phyloP scores from a whole-genome alignment of 1,140 invertebrate species.

The Megalonaias nervosa region DNA sequence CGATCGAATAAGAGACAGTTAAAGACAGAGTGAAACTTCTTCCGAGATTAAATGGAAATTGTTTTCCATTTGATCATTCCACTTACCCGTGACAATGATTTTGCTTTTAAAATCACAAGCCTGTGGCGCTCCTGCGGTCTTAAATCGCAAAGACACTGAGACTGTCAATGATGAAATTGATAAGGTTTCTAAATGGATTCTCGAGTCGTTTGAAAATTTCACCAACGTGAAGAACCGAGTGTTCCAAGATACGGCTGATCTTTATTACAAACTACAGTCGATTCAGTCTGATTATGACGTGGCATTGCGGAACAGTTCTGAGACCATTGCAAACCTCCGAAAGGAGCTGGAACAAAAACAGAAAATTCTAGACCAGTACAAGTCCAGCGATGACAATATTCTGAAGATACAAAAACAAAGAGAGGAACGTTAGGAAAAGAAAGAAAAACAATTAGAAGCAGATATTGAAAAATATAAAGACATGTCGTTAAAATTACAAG shows the following conservation, averaged over 20 bases:
- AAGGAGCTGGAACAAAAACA: constrained; percentile 47
- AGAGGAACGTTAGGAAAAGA: constrained; percentile 40
- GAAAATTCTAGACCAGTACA: constrained; percentile 42
- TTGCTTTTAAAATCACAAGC: too few relatives aligned
- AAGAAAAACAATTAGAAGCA: constrained; percentile 35
- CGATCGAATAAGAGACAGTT: too few relatives aligned
- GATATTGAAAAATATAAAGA: constrained; percentile 37
- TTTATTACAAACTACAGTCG: constrained; percentile 32
- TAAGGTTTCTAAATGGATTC: too few relatives aligned
- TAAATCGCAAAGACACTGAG: too few relatives aligned
- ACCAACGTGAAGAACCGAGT: constrained; percentile 28
- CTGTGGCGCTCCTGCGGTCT: too few relatives aligned
- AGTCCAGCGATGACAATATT: constrained; percentile 39
- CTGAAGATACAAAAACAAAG: constrained; percentile 43
- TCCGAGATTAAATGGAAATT: too few relatives aligned
- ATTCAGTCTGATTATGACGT: constrained; percentile 34
- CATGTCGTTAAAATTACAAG: constrained; percentile 18
- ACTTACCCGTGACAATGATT: too few relatives aligned
- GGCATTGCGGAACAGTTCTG: constrained; percentile 23
- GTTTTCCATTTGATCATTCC: too few relatives aligned
- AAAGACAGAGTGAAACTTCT: too few relatives aligned
- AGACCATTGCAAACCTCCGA: constrained; percentile 31
- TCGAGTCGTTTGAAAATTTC: too few relatives aligned
- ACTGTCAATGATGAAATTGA: too few relatives aligned
- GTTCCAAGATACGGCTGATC: constrained; percentile 36